Conservation (phyloP, 2,888 invertebrate species). For the Cistogaster globosa region DNA sequence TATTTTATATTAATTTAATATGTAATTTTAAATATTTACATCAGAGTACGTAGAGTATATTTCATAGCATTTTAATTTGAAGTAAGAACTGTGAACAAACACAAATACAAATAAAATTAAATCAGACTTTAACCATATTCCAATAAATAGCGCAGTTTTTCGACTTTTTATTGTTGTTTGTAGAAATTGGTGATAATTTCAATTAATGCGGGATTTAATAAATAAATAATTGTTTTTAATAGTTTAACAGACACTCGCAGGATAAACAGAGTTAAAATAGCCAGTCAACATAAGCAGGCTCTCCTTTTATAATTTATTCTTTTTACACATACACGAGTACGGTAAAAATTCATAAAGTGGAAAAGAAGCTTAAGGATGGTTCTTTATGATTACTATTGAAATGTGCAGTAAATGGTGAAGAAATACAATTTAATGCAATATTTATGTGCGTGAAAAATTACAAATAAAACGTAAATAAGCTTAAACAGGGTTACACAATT, state of each 20-base stretch:
- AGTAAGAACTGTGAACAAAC: too few species aligned
- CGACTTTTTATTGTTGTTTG: conserved; percentile 19
- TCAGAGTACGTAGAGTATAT: too few species aligned
- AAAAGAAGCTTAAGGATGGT: conserved; percentile 65
- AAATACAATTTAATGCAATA: conserved; percentile 38
- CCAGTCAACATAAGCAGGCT: conserved; percentile 20
- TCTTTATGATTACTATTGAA: conserved; percentile 12
- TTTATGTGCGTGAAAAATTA: conserved; percentile 35
- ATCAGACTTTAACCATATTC: not conserved
- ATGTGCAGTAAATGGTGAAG: conserved; percentile 32
- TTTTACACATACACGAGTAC: conserved; percentile 19
- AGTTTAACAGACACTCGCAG: conserved; percentile 6
- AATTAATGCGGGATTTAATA: conserved; percentile 73
- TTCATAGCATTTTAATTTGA: too few species aligned
- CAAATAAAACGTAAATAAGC: conserved; percentile 20
- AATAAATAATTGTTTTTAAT: conserved; percentile 72
- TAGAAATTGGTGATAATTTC: conserved; percentile 71
- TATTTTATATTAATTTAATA: too few species aligned
- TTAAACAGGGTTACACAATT: not conserved
- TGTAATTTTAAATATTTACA: too few species aligned
- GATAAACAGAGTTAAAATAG: not conserved
- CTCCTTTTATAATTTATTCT: conserved; percentile 47
- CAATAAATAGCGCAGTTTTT: conserved; percentile 29
- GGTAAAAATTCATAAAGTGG: conserved; percentile 54
- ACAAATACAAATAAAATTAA: too few species aligned